These are phyloP conservation scores for Metallyticus violacea DNA, from an alignment of 2,888 invertebrate genomes.

Conservation along the genomic window DNA sequence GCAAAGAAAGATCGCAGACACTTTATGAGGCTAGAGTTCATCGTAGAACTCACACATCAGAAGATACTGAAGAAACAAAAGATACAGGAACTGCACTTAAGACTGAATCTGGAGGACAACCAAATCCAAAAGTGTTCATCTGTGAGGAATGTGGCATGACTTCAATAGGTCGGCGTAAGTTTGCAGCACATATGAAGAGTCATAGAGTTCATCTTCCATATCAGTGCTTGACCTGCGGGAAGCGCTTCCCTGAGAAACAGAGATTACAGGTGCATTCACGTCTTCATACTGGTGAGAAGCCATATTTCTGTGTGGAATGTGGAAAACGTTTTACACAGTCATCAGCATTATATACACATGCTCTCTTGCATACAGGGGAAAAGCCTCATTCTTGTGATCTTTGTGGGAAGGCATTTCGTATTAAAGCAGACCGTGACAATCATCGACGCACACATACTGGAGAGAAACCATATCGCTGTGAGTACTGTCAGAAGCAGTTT, in stretches of 20 bases:
- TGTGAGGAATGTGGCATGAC: constrained; percentile 27
- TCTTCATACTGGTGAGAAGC: constrained; percentile 34
- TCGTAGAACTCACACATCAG: constrained; percentile 28
- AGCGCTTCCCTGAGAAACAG: constrained; percentile 30
- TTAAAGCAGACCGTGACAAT: constrained; percentile 34
- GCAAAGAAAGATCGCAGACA: constrained; percentile 28
- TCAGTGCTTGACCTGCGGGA: constrained; percentile 30
- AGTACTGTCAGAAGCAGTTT: constrained; percentile 32
- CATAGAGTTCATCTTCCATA: constrained; percentile 1
- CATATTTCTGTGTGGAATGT: constrained; percentile 31
- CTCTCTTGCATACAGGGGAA: constrained; percentile 33
- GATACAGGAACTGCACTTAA: background rate
- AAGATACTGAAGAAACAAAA: background rate
- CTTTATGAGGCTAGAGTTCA: constrained; percentile 34
- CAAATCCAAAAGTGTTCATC: constrained; percentile 6
- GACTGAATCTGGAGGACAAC: background rate
- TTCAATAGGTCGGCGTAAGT: constrained; percentile 17
- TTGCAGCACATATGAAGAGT: constrained; percentile 21
- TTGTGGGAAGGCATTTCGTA: constrained; percentile 30
- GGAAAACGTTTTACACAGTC: constrained; percentile 33
- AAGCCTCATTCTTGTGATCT: constrained; percentile 34
- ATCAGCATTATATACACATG: constrained; percentile 32
- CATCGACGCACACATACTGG: constrained; percentile 35
- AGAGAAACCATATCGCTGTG: constrained; percentile 34
- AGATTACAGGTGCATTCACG: constrained; percentile 28